Percentiles rank a stretch among this genome's conserved stretches.
Evolutionary conservation across 2,797 vertebrate genomes (phyloP).

Genomic region (Danio tinwini): DNA sequence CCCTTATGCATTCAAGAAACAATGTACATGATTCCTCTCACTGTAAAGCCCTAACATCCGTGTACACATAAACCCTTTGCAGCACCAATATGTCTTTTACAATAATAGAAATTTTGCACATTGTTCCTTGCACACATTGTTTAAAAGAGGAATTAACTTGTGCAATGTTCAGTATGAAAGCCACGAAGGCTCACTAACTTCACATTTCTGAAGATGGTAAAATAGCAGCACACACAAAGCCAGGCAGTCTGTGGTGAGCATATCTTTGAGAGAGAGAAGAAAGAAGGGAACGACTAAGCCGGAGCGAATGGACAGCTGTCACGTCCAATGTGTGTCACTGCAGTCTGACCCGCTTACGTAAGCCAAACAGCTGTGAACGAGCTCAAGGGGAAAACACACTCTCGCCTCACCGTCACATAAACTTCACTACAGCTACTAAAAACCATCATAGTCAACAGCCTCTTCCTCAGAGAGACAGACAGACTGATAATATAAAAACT

Average conservation of each 20-base stretch:
- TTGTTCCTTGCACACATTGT: background rate
- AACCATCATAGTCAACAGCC: background rate
- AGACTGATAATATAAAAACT: slow-evolving; percentile 18
- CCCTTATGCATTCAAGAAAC: background rate
- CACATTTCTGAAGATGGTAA: slow-evolving; percentile 8
- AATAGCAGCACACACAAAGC: background rate
- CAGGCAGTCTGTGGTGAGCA: slow-evolving; percentile 26
- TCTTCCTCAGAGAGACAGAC: slow-evolving; percentile 7
- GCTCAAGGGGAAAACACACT: slow-evolving; percentile 36
- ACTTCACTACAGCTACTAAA: background rate
- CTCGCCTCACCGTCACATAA: slow-evolving; percentile 14
- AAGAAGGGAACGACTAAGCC: slow-evolving; percentile 38
- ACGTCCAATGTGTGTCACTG: slow-evolving; percentile 66
- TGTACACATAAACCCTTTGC: background rate
- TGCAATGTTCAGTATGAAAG: background rate
- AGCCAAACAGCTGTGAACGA: slow-evolving; percentile 56
- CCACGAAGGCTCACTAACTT: background rate
- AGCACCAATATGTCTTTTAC: background rate
- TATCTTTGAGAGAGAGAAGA: slow-evolving; percentile 4
- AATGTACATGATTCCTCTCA: background rate
- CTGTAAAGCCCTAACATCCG: background rate
- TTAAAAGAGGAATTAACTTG: background rate
- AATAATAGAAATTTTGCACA: background rate
- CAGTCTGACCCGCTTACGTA: slow-evolving; percentile 50
- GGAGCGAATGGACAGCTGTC: slow-evolving; percentile 74